Conservation (phyloP, 2,888 invertebrate genomes). For the Agrilus cyanescens region DNA sequence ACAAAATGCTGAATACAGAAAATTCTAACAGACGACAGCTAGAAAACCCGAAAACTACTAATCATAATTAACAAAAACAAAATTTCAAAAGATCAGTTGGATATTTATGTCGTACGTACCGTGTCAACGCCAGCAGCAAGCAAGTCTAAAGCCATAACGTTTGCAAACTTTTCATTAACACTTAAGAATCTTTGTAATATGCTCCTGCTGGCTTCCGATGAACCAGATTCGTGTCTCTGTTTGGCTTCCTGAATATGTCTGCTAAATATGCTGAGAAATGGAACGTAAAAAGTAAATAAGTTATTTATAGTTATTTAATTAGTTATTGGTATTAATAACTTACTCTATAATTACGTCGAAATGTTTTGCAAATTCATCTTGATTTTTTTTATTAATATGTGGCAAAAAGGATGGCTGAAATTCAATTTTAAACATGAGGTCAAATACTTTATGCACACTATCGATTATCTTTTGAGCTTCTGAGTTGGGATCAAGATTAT, state of each 20-base stretch:
- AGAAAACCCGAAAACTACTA: too few relatives aligned
- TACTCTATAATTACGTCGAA: conserved; percentile 20
- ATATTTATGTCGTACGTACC: conserved; percentile 32
- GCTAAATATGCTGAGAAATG: conserved; percentile 17
- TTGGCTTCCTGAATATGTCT: conserved; percentile 24
- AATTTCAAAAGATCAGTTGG: too few relatives aligned
- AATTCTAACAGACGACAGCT: too few relatives aligned
- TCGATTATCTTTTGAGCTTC: too few relatives aligned
- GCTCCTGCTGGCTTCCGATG: too few relatives aligned
- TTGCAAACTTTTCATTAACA: conserved; percentile 45
- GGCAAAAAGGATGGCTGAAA: too few relatives aligned
- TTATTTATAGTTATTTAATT: conserved; percentile 22
- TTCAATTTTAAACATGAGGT: too few relatives aligned
- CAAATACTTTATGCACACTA: too few relatives aligned
- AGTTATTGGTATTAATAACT: conserved; percentile 36
- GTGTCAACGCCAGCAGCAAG: conserved; percentile 55
- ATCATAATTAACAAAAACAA: too few relatives aligned
- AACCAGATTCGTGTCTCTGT: too few relatives aligned
- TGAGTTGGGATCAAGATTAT: too few relatives aligned
- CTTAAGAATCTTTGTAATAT: conserved; percentile 24
- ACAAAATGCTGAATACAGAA: too few relatives aligned
- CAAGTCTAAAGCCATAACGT: conserved; percentile 54
- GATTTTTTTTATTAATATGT: conserved; percentile 16
- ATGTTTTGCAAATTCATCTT: conserved; percentile 28
- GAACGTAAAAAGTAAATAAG: neutral